phyloP scores from a whole-genome alignment of 2,888 invertebrate species.

The Rhopalosiphum nymphaeae region DNA sequence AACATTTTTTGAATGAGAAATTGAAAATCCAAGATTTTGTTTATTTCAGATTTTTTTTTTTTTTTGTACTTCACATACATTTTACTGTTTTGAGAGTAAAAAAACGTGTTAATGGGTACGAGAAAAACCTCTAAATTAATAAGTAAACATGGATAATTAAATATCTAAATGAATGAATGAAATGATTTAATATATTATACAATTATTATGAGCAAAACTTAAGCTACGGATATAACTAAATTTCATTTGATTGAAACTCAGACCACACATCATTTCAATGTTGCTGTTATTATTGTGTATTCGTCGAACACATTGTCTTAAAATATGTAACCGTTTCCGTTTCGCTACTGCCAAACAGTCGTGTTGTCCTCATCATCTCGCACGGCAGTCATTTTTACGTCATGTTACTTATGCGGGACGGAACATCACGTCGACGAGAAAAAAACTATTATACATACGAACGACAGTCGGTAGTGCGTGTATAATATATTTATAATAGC shows the following conservation, averaged over 20 bases:
- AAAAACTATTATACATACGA: not conserved
- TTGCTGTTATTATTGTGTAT: not conserved
- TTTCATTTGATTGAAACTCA: too few relatives aligned
- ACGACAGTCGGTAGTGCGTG: not conserved
- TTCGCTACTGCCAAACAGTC: not conserved
- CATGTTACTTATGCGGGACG: not conserved
- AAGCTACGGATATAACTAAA: too few relatives aligned
- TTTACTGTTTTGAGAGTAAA: too few relatives aligned
- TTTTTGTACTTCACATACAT: too few relatives aligned
- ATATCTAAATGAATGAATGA: too few relatives aligned
- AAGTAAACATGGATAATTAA: too few relatives aligned
- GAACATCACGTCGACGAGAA: not conserved
- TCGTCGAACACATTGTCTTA: not conserved
- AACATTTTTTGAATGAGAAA: not conserved
- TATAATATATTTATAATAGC: not conserved
- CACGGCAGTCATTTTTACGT: slow-evolving; percentile 15
- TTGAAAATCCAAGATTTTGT: not conserved
- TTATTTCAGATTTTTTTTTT: not conserved
- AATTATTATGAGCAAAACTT: too few relatives aligned
- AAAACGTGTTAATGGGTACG: too few relatives aligned
- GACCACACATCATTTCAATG: not conserved
- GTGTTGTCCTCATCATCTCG: not conserved
- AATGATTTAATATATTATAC: too few relatives aligned
- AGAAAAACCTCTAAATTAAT: too few relatives aligned
- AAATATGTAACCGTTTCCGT: not conserved